Evolutionary conservation across 1,140 invertebrate genomes (phyloP).

Genomic region (Lasioglossum albipes): DNA sequence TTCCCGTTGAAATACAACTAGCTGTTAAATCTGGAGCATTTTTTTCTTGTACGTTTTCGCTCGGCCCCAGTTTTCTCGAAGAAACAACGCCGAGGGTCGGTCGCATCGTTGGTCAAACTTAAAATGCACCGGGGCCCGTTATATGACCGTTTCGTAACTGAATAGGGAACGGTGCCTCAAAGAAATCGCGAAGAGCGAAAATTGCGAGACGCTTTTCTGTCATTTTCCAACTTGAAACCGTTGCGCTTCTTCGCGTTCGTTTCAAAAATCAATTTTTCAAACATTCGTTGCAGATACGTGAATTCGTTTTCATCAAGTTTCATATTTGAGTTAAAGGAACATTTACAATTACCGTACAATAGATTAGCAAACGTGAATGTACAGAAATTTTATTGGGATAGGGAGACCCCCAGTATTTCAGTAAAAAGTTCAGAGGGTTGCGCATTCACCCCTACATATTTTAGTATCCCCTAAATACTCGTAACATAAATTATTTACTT

Average conservation of each 20-base stretch:
- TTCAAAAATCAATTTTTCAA: not conserved
- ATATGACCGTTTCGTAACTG: not conserved
- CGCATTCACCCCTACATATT: too few species aligned
- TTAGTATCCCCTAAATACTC: too few species aligned
- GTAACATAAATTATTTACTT: too few species aligned
- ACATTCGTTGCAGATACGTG: too few species aligned
- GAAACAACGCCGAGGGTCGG: not conserved
- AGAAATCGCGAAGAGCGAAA: not conserved
- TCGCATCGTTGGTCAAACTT: not conserved
- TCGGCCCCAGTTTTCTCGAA: not conserved
- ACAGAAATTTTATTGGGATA: too few species aligned
- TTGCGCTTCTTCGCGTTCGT: not conserved
- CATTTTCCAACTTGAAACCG: too few species aligned
- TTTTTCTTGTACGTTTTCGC: not conserved
- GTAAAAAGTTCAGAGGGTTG: too few species aligned
- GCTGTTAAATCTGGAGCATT: constrained; percentile 39
- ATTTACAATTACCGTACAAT: too few species aligned
- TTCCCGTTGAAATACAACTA: constrained; percentile 22
- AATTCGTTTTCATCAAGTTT: too few species aligned
- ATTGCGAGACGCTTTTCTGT: not conserved
- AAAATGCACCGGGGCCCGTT: not conserved
- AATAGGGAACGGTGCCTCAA: not conserved
- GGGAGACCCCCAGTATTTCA: too few species aligned
- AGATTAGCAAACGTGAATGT: too few species aligned
- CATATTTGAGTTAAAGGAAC: too few species aligned